Conservation (phyloP, 1,140 invertebrate species). For the Habropoda laboriosa region DNA sequence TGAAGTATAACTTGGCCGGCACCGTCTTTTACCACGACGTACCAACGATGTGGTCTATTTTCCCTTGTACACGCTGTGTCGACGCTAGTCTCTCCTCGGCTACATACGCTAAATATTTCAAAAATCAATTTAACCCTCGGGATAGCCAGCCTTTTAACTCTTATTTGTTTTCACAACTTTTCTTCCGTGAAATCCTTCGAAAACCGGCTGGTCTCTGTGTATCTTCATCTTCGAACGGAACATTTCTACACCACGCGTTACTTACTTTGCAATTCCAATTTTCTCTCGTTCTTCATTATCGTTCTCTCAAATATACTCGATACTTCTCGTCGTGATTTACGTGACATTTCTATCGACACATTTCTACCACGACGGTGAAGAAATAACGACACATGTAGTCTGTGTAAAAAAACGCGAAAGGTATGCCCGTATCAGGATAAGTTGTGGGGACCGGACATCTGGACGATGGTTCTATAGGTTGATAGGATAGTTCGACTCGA, state of each 20-base stretch:
- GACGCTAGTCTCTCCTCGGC: neutral
- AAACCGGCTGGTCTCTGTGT: too few relatives aligned
- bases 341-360: neutral
- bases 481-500: constrained; percentile 68
- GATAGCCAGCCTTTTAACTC: too few relatives aligned
- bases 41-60: neutral
- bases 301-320: too few relatives aligned
- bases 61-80: neutral
- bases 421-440: constrained; percentile 48
- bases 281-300: too few relatives aligned
- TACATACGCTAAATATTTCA: neutral
- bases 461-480: constrained; percentile 73
- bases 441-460: constrained; percentile 77
- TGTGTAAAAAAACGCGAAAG: constrained; percentile 16
- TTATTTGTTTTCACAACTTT: neutral
- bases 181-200: neutral
- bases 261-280: neutral
- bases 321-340: too few relatives aligned
- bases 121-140: neutral
- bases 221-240: too few relatives aligned
- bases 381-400: neutral
- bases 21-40: neutral
- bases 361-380: neutral
- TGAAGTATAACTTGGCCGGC: neutral
- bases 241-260: neutral